phyloP scores from a whole-genome alignment of 2,113 vertebrate species.

The Desmodus rotundus region DNA sequence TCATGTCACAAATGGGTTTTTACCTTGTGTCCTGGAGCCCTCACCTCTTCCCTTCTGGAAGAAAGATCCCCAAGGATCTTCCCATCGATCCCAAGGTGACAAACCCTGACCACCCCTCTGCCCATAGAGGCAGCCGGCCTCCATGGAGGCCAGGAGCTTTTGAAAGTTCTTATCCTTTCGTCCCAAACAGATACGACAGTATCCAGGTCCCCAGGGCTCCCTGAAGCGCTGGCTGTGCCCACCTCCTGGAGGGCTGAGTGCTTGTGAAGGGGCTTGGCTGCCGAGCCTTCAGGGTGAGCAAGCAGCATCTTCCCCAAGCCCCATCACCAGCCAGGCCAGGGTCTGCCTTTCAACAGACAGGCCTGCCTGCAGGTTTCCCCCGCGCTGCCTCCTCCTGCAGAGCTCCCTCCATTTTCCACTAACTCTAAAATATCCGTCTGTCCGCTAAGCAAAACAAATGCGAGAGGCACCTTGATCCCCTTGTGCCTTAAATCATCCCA shows the following conservation, averaged over 20 bases:
- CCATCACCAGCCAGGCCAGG: rapidly evolving
- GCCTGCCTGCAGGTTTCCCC: too few species aligned
- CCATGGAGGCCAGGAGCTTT: rapidly evolving
- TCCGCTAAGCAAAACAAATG: rapidly evolving
- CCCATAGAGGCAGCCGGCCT: rapidly evolving
- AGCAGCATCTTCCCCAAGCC: rapidly evolving
- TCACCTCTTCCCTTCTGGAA: background rate
- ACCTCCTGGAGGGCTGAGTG: rapidly evolving
- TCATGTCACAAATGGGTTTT: too few species aligned
- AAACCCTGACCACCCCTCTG: background rate
- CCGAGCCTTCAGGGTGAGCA: rapidly evolving
- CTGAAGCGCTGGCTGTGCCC: too few species aligned
- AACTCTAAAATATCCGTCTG: rapidly evolving
- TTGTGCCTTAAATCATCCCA: background rate
- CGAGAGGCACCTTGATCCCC: too few species aligned
- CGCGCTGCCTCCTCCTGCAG: background rate
- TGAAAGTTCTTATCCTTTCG: rapidly evolving
- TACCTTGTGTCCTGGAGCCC: background rate
- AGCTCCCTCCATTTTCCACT: background rate
- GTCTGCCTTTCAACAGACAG: background rate
- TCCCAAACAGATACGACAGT: background rate
- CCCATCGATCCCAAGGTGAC: rapidly evolving
- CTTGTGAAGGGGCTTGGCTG: background rate
- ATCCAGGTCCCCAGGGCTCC: rapidly evolving
- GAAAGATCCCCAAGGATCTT: too few species aligned